Base-by-base conservation (phyloP, 2,888 invertebrate genomes). In the Polyploca ridens region DNA sequence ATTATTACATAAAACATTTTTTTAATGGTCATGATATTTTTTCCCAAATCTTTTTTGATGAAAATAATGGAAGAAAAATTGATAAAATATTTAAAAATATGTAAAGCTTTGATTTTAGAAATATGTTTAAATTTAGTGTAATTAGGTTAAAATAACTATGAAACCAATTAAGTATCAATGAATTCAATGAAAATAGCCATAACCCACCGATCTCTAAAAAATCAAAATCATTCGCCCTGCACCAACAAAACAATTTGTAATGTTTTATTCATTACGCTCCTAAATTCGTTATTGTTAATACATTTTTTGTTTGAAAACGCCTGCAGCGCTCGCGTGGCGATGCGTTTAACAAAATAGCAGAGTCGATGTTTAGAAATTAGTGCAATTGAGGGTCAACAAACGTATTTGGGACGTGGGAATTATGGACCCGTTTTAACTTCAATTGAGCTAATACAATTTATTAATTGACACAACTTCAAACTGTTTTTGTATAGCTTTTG, bases 271-370 rank as follows among this genome's bases (percentile, higher is more conserved):
- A 91, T 90, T 80, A 77, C 77, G 65, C 78, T 82, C 76, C 69
- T 71, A 76, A 83, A 81, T 83, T 64, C 67, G 81, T 85, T 86
- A 87, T 87, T 90, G 87, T 89, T 84, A 82, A 81, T 76, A 73
- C 7, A 13, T 74, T 82, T 86, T 80, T 86, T 84, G 76, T 84
- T 79, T 74, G 69, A 69, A 81, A 79, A 73, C 78, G 88, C 93
- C 89, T 77, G 87, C 79, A 86, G 93, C 89, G 87, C 80, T 90
- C 92, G 87, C 90, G 93, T 91, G 93, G 74, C 89, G 49, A 70
- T 73, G 77, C 83, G 82, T 87, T 85, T 82, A 81, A 79, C 81
- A 84, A 86, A 89, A 89, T 83, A 85, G 82, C 78, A 68, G 68
- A 79, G 81, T 81, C 77, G 84, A 87, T 89, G 83, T 89, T 87